Evolutionary conservation across 2,888 invertebrate genomes (phyloP).

Genomic region (Cantharis nigra): DNA sequence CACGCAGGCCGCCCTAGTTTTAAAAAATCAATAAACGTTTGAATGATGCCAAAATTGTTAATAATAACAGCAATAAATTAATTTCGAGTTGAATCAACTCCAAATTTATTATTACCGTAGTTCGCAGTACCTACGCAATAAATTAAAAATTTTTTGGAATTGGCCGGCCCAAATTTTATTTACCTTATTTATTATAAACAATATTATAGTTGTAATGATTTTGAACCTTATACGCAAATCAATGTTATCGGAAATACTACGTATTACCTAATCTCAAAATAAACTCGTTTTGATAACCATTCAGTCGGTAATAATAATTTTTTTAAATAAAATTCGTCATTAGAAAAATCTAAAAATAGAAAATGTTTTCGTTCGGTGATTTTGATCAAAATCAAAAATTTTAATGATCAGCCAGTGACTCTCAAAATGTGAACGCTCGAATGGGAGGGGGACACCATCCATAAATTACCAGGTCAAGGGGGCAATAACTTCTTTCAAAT

Average conservation of each 20-base stretch:
- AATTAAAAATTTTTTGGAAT: not conserved
- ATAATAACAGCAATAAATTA: not conserved
- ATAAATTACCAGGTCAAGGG: not conserved
- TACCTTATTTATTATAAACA: not conserved
- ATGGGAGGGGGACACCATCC: not conserved
- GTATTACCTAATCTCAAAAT: slow-evolving; percentile 2
- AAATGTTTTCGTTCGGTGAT: not conserved
- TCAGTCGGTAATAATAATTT: not conserved
- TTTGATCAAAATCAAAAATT: not conserved
- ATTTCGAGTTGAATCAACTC: not conserved
- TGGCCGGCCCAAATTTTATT: not conserved
- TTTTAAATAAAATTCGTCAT: not conserved
- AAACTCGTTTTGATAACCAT: slow-evolving; percentile 5
- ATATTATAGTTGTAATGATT: not conserved
- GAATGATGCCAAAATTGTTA: not conserved
- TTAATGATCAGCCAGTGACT: not conserved
- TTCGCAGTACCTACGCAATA: not conserved
- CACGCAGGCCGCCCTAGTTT: slow-evolving; percentile 23
- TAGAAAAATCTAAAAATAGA: not conserved
- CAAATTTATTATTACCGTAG: not conserved
- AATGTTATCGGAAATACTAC: slow-evolving; percentile 2
- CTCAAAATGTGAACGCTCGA: not conserved
- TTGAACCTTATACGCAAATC: not conserved
- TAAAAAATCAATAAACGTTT: slow-evolving; percentile 21
- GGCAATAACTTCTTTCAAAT: not conserved